These are phyloP conservation scores for Aproaerema taeniolella DNA, from an alignment of 2,888 invertebrate genomes.

Conservation along the genomic window DNA sequence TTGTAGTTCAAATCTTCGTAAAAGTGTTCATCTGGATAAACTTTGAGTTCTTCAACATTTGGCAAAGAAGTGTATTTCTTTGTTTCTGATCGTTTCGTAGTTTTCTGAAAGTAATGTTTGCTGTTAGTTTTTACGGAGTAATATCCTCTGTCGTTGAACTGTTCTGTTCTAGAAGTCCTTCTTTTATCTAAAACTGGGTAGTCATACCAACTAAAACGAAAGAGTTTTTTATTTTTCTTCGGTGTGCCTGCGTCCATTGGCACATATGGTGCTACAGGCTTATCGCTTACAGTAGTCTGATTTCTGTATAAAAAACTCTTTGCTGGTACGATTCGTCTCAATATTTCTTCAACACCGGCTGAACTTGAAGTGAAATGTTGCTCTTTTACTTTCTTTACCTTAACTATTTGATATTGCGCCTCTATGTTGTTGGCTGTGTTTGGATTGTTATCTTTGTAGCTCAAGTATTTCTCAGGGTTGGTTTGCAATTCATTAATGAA, in stretches of 20 bases:
- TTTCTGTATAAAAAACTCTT: conserved; percentile 69
- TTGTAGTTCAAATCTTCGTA: conserved; percentile 66
- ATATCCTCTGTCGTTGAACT: conserved; percentile 54
- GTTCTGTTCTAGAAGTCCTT: conserved; percentile 47
- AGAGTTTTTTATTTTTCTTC: conserved; percentile 47
- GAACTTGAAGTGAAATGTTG: too few species aligned
- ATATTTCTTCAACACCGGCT: conserved; percentile 54
- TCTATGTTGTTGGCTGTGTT: conserved; percentile 29
- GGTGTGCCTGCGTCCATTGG: conserved; percentile 55
- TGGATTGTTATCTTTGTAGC: too few species aligned
- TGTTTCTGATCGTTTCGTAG: conserved; percentile 41
- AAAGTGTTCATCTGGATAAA: conserved; percentile 56
- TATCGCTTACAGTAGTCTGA: conserved; percentile 36
- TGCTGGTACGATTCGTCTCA: conserved; percentile 56
- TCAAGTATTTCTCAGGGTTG: conserved; percentile 47
- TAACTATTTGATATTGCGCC: conserved; percentile 62
- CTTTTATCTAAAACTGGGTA: conserved; percentile 55
- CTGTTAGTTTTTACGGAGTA: conserved; percentile 58
- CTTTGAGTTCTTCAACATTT: conserved; percentile 40
- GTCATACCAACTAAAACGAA: conserved; percentile 60
- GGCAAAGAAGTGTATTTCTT: conserved; percentile 56
- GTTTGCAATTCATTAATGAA: conserved; percentile 51
- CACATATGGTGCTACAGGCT: conserved; percentile 51
- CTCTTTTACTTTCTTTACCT: conserved; percentile 29
- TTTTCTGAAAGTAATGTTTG: conserved; percentile 42